These are phyloP conservation scores for Tortricodes alternella DNA, from an alignment of 2,888 invertebrate species.

Conservation along the genomic window DNA sequence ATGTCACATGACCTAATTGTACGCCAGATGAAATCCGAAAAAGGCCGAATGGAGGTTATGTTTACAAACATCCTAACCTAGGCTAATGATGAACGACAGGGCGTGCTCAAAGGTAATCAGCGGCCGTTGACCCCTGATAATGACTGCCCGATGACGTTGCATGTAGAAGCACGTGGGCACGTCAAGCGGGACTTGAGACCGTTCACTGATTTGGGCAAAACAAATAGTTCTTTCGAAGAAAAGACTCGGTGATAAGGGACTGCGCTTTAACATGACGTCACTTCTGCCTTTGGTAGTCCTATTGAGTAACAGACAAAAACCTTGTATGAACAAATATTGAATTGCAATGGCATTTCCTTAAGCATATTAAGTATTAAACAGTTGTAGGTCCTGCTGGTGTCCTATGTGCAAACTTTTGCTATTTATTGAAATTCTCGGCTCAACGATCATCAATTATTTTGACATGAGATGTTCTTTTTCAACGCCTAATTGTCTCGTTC, in stretches of 20 bases:
- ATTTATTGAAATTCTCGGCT: conserved; percentile 6
- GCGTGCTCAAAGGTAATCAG: conserved; percentile 77
- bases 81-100: conserved; percentile 82
- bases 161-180: conserved; percentile 68
- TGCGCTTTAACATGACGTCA: too few relatives aligned
- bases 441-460: conserved; percentile 26
- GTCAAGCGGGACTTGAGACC: conserved; percentile 40
- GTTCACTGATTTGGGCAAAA: conserved; percentile 31
- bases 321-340: too few relatives aligned
- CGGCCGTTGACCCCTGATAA: conserved; percentile 77
- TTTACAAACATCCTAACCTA: conserved; percentile 83
- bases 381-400: too few relatives aligned
- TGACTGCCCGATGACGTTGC: conserved; percentile 81
- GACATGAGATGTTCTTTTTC: conserved; percentile 37
- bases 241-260: too few relatives aligned
- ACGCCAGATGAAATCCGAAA: conserved; percentile 53
- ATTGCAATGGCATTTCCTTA: too few relatives aligned
- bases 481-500: conserved; percentile 39
- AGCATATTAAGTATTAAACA: too few relatives aligned
- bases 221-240: too few relatives aligned
- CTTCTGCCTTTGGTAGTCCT: too few relatives aligned
- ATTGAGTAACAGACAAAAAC: too few relatives aligned
- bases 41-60: conserved; percentile 68
- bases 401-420: too few relatives aligned
- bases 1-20: conserved; percentile 56